phyloP scores from a whole-genome alignment of 2,113 vertebrate genomes.

The Daubentonia madagascariensis region DNA sequence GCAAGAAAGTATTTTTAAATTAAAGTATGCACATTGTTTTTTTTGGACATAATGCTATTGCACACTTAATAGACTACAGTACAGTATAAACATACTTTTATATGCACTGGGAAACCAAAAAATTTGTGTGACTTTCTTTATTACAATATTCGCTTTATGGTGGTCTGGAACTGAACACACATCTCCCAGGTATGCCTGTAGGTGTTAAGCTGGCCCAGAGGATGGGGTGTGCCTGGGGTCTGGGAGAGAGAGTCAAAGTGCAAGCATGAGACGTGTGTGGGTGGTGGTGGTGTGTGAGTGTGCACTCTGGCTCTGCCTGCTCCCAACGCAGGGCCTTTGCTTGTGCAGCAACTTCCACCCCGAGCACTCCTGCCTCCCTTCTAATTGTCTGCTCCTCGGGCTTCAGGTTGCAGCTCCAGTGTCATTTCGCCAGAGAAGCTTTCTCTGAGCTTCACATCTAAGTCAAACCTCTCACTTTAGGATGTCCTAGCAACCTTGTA shows the following conservation, averaged over 20 bases:
- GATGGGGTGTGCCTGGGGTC: background rate
- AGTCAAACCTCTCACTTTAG: background rate
- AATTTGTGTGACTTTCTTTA: background rate
- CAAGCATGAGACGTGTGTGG: no score
- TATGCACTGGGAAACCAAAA: background rate
- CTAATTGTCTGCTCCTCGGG: background rate
- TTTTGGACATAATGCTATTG: background rate
- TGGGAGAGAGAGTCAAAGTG: accelerated
- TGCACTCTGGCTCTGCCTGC: background rate
- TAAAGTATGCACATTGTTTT: background rate
- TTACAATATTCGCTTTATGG: background rate
- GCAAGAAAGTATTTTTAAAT: background rate
- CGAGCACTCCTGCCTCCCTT: no score
- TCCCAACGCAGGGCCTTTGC: accelerated
- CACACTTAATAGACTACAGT: background rate
- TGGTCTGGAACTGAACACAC: background rate
- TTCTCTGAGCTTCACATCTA: background rate
- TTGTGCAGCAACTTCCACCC: accelerated
- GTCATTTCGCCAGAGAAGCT: background rate
- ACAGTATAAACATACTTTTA: background rate
- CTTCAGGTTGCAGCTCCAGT: background rate
- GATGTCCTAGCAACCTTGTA: background rate
- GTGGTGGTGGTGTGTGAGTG: background rate
- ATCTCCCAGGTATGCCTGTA: background rate
- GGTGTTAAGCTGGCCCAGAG: background rate